Evolutionary conservation across 2,797 vertebrate genomes (phyloP), one percentile per base, ranked within the genome.

Genomic region (Babyrousa celebensis): DNA sequence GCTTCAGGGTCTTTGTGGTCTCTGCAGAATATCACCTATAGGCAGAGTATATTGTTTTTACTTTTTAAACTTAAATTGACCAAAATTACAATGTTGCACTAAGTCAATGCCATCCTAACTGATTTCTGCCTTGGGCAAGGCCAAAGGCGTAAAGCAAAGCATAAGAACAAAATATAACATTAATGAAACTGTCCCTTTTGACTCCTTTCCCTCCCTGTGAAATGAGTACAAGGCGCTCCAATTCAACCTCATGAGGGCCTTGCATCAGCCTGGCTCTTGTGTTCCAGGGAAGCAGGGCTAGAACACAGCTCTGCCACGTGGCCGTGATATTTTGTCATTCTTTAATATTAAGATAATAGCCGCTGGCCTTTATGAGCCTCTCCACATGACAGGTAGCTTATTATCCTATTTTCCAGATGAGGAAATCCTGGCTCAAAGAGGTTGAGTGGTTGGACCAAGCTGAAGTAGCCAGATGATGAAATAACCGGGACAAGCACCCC

Each of bases 81-180:
- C 77, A 75, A 40, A 27, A 36, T 16, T 79, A 67, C 77, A 71
- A 54, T 36, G 71, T 70, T 87, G 56, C n/a, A 43, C 52, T 43
- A 70, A 43, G 40, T 78, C 36, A 27, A 84, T 89, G 67, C 27
- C 21, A 54, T 77, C 18, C 80, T 80, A 60, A 62, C 27, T 92
- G 71, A 83, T 20, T 40, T 93, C 20, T 60, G 18, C 72, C 60
- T 62, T 62, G 65, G 54, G 10, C 71, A 88, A 91, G 52, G 32
- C 17, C 63, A 54, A 96, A 95, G 17, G 14, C 58, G 36, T 74
- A 84, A 83, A 48, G 86, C 16, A 72, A 93, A 93, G 4, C 25
- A n/a, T 68, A 48, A 86, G 18, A 54, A n/a, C 21, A 79, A 84
- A 92, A 83, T 29, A 48, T 23, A 48, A 89, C 77, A 72, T 71